Base-by-base conservation (phyloP, 1,140 invertebrate genomes). In the Drosophila athabasca region DNA sequence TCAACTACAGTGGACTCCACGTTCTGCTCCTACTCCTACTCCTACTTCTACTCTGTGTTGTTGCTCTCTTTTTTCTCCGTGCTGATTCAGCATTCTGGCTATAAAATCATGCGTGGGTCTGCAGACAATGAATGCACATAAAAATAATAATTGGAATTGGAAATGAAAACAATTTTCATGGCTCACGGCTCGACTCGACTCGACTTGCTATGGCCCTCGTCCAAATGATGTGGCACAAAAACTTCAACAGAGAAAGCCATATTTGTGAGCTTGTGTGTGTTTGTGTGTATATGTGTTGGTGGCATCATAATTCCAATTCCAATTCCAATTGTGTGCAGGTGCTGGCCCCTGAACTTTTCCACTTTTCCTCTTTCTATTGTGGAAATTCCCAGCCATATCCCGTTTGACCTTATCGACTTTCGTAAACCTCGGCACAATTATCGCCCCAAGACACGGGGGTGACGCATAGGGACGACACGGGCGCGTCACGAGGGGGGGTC, bases 111-210 rank as follows among this genome's bases (percentile, higher is more conserved):
- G 69, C 82, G 78, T 82, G 70, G 39, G 46, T 62, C 22, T 43
- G n/a, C 62, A 79, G 82, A 87, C 79, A 87, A 88, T 87, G 83
- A 87, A 79, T 88, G 74, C 66, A 85, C 82, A 85, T 82, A 87
- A 87, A 87, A 88, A 88, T 88, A 88, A 88, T 87, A 88, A 87
- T 87, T 87, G 82, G 83, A 82, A 82, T 82, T 87, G 78, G 50
- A 76, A 76, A 75, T 68, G 65, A 82, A 88, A 88, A 82, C 82
- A 87, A 79, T 88, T 87, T 88, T 87, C 79, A 87, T 83, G 67
- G 67, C 60, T 8, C 7, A 8, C 31, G 31, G 8, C 31, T 31
- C 7, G 31, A 3, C 31, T 31, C 31, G 8, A 2, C 8, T 31
- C 24, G 24, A 26, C 24, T 5, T 3, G 3, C 24, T 26, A 5